These are phyloP conservation scores for Bombus huntii DNA, from an alignment of 1,140 invertebrate species.

Conservation along the genomic window DNA sequence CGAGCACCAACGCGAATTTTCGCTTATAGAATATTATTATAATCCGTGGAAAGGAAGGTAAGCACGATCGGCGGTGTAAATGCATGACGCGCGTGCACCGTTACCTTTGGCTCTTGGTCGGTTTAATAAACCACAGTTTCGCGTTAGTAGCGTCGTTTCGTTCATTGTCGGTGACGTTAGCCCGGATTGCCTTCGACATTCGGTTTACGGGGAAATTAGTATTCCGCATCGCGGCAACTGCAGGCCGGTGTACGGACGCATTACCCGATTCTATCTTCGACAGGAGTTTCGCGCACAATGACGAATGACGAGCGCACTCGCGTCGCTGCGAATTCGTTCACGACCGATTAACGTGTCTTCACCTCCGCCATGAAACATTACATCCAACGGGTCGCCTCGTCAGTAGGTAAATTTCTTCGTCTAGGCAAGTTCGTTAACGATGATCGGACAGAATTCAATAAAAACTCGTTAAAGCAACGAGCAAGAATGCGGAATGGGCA, in stretches of 20 bases:
- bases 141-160: slow-evolving; percentile 21
- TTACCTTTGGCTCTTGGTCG: not conserved
- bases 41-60: not conserved
- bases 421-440: slow-evolving; percentile 59
- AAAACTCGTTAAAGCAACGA: slow-evolving; percentile 63
- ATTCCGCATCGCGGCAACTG: slow-evolving; percentile 27
- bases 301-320: slow-evolving; percentile 18
- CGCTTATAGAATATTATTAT: not conserved
- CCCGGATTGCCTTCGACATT: slow-evolving; percentile 28
- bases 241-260: slow-evolving; percentile 9
- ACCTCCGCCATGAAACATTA: not conserved
- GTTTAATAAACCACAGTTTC: slow-evolving; percentile 47
- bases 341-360: not conserved
- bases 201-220: slow-evolving; percentile 49
- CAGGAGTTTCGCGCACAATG: slow-evolving; percentile 27
- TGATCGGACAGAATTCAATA: slow-evolving; percentile 60
- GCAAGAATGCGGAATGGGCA: slow-evolving; percentile 17
- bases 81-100: not conserved
- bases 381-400: not conserved
- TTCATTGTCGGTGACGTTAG: slow-evolving; percentile 40
- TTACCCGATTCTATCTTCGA: slow-evolving; percentile 28
- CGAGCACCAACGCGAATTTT: not conserved
- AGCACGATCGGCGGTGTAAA: not conserved
- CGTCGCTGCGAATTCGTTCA: not conserved
- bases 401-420: slow-evolving; percentile 23